These are phyloP conservation scores for Hapalemur alaotrensis DNA, from an alignment of 2,797 vertebrate genomes.

Conservation along the genomic window DNA sequence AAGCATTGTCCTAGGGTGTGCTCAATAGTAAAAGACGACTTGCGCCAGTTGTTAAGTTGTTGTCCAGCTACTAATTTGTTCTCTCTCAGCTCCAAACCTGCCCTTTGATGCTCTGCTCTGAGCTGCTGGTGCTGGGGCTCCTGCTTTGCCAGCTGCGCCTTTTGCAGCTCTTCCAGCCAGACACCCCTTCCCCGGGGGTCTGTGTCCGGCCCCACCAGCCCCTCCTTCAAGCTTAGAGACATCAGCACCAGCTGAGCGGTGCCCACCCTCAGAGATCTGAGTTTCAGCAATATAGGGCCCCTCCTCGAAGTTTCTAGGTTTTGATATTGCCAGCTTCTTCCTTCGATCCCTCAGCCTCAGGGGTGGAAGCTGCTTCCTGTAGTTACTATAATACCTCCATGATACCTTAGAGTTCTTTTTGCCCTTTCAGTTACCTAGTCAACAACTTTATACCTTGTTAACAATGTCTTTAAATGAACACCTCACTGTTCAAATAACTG, in stretches of 20 bases:
- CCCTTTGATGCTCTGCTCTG: neutral
- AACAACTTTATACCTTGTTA: neutral
- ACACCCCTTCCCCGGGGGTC: neutral
- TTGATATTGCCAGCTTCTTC: neutral
- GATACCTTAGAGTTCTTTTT: neutral
- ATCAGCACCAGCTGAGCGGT: neutral
- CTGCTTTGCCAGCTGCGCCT: neutral
- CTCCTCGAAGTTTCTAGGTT: neutral
- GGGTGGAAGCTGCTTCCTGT: neutral
- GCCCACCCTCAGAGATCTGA: neutral
- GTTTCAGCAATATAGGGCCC: neutral
- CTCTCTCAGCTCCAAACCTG: neutral
- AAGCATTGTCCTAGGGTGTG: neutral
- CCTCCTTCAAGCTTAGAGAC: neutral
- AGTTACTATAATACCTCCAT: neutral
- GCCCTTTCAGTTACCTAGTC: neutral
- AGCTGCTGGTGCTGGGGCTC: neutral
- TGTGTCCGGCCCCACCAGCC: neutral
- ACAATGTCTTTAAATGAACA: slow-evolving; percentile 4
- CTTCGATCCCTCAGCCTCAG: neutral
- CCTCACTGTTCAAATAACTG: slow-evolving; percentile 24
- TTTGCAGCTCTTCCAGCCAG: neutral
- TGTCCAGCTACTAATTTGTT: neutral
- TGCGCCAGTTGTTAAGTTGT: neutral
- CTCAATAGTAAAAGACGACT: neutral